Evolutionary conservation across 2,797 vertebrate genomes (phyloP), one percentile per base, ranked within the genome.

Genomic region (Erpetoichthys calabaricus): DNA sequence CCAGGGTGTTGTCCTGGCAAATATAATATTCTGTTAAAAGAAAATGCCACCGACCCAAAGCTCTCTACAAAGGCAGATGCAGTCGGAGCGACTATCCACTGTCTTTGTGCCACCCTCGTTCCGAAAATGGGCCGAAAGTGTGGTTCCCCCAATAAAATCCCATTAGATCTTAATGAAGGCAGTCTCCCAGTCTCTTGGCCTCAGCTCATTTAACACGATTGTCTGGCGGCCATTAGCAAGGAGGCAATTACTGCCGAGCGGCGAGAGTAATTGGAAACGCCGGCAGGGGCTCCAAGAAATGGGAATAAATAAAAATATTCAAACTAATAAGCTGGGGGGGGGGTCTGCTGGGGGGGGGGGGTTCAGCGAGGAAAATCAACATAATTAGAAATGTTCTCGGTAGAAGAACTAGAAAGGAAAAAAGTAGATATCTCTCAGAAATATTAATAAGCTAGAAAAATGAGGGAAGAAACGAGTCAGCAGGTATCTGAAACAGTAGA

Each of bases 121-220:
- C 6, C 46, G 44, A 57, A 57, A 7, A 9, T 57, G 83, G 86
- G 84, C 77, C 77, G 78, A 81, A 81, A 85, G 80, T 80, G 82
- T 81, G 80, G 80, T 81, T 80, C 79, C 75, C 81, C 82, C 81
- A 85, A 85, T 85, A 86, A 88, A 88, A 88, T 88, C 85, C 83
- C 94, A 98, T 97, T 97, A 96, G 93, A 89, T 92, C 91, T 93
- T 98, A 98, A 98, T 98, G 95, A 97, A 97, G 95, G 94, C 91
- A 86, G 88, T 92, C 91, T 89, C 90, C 88, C 91, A 94, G 94
- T 89, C 93, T 89, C 87, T 88, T 77, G 84, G 92, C 91, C 91
- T 92, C 93, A 97, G 91, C 94, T 97, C 95, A 98, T 98, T 98
- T 94, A 96, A 91, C 90, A 91, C 91, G 89, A 98, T 98, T 98